Evolutionary conservation across 2,888 invertebrate species (phyloP), one percentile per base, ranked within the genome.

Genomic region (Laothoe populi): DNA sequence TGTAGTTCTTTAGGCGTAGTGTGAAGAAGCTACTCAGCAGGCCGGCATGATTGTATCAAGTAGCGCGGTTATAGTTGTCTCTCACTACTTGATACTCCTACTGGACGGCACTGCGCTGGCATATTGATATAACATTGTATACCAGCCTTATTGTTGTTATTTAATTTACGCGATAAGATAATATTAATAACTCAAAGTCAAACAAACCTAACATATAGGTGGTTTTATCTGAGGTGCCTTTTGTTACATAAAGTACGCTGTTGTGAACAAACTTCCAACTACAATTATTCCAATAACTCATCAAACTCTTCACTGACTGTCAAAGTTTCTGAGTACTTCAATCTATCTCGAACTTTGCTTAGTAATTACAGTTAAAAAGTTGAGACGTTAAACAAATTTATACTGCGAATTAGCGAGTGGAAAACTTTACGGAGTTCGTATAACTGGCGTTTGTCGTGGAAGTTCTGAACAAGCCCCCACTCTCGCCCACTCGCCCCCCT

Each of bases 381-480:
- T 90, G 83, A 83, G 87, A 90, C 91, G 89, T 92, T 90, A 91
- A 91, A 90, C 90, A 91, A 92, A 92, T 92, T 92, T 92, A 92
- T 91, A 90, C 88, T 88, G 79, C 78, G 87, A 90, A 92, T 92
- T 90, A 92, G 89, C 82, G 87, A 90, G 88, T 85, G 83, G 81
- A 79, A 84, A 86, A 87, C 79, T 87, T 84, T 66, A 69, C 73
- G 70, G 82, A 82, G 79, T 86, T 85, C 79, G 87, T 83, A 84
- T 86, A 78, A 83, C 84, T 78, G 79, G 74, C 83, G 86, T 84
- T 84, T 84, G 83, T 84, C 86, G 88, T 83, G 79, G 78, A 90
- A 92, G 87, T 90, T 90, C 83, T 81, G 81, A 86, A 84, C 84
- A 85, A 83, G 82, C 83, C 78, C 84, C 86, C 75, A 65, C 68